phyloP scores from a whole-genome alignment of 2,888 invertebrate genomes.

The Lasioglossum figueresi region DNA sequence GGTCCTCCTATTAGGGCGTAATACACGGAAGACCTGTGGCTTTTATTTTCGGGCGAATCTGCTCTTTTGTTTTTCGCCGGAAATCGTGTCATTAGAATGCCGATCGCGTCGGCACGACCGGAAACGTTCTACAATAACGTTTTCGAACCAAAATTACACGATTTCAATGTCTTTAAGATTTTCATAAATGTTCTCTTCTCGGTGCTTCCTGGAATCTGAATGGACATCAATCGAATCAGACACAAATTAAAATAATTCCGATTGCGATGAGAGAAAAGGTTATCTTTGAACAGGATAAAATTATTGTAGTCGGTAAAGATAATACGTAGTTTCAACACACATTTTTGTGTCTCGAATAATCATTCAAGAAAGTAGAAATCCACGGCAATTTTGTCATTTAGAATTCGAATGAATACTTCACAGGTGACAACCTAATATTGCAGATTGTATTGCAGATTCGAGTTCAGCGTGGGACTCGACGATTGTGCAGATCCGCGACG shows the following conservation, averaged over 20 bases:
- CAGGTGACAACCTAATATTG: background rate
- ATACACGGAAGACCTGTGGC: background rate
- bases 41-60: background rate
- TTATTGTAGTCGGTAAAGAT: too few species aligned
- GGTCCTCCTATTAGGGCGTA: background rate
- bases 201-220: background rate
- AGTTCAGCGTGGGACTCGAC: background rate
- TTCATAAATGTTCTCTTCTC: background rate
- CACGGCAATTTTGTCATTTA: background rate
- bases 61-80: background rate
- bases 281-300: too few species aligned
- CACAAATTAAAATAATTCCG: background rate
- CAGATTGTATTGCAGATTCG: background rate
- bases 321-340: background rate
- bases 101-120: background rate
- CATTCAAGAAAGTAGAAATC: background rate
- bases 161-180: background rate
- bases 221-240: background rate
- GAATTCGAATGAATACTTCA: background rate
- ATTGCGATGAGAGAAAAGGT: background rate
- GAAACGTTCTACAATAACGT: background rate
- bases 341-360: background rate
- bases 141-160: background rate
- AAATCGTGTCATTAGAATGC: background rate
- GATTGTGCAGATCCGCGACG: constrained; percentile 5